These are phyloP conservation scores for Microchrysa polita DNA, from an alignment of 2,888 invertebrate genomes.

Conservation along the genomic window DNA sequence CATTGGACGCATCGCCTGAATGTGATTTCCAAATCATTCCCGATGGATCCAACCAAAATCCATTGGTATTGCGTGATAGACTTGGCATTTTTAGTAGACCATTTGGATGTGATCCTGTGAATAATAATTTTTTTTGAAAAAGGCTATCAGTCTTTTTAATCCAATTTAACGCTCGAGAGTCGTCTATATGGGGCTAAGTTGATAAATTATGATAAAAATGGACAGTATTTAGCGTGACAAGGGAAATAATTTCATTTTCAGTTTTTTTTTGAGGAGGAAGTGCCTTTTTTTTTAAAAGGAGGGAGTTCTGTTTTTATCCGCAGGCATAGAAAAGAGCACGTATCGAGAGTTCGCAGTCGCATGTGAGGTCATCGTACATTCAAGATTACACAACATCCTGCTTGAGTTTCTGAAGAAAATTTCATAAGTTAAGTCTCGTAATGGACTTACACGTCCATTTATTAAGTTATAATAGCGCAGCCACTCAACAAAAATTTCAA, in stretches of 20 bases:
- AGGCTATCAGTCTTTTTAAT: conserved; percentile 25
- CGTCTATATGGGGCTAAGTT: not conserved
- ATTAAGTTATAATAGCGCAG: conserved; percentile 22
- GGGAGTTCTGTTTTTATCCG: no score
- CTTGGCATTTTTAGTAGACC: conserved; percentile 65
- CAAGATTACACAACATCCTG: no score
- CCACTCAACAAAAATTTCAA: not conserved
- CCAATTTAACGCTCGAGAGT: conserved; percentile 8
- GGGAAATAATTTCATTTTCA: not conserved
- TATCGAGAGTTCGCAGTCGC: no score
- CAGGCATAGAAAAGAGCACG: no score
- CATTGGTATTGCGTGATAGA: conserved; percentile 62
- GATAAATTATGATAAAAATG: conserved; percentile 4
- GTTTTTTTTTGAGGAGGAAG: not conserved
- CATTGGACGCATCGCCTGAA: conserved; percentile 55
- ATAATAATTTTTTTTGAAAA: conserved; percentile 41
- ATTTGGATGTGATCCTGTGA: conserved; percentile 62
- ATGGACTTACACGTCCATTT: not conserved
- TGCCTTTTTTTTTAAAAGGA: not conserved
- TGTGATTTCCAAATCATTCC: conserved; percentile 65
- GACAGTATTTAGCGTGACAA: not conserved
- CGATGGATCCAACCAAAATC: conserved; percentile 64
- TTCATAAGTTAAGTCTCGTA: no score
- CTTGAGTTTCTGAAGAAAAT: no score
- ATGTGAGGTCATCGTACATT: no score